phyloP scores from a whole-genome alignment of 2,113 vertebrate species.

The Apaloderma vittatum region DNA sequence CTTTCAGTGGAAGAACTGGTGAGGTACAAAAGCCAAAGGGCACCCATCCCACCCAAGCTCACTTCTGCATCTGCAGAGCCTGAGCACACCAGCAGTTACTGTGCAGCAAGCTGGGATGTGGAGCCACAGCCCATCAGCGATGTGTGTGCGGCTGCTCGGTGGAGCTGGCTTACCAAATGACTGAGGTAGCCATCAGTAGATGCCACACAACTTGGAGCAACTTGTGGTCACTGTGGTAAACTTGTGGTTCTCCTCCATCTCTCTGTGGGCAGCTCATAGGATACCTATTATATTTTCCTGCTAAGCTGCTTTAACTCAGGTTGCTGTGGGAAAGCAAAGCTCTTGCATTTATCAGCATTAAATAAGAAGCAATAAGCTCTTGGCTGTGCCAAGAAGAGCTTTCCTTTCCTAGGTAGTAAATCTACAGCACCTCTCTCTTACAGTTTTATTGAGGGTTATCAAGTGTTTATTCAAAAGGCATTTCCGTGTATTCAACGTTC shows the following conservation, averaged over 20 bases:
- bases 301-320: not conserved
- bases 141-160: accelerated
- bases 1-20: not conserved
- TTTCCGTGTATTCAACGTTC: slow-evolving; percentile 40
- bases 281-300: not conserved
- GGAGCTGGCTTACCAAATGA: not conserved
- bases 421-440: slow-evolving; percentile 39
- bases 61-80: not conserved
- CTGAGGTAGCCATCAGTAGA: not conserved
- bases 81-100: too few relatives aligned
- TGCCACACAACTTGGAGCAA: not conserved
- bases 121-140: accelerated
- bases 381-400: not conserved
- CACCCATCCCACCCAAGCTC: not conserved
- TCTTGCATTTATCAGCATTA: slow-evolving; percentile 4
- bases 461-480: slow-evolving; percentile 66
- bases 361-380: slow-evolving; percentile 20
- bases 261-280: not conserved
- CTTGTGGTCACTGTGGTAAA: not conserved
- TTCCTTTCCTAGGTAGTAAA: slow-evolving; percentile 47
- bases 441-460: slow-evolving; percentile 64
- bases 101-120: not conserved
- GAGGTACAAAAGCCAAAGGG: not conserved
- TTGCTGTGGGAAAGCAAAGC: not conserved
- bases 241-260: not conserved